Base-by-base conservation (phyloP, 23 tunicate genomes). In the Diplosoma virens region DNA sequence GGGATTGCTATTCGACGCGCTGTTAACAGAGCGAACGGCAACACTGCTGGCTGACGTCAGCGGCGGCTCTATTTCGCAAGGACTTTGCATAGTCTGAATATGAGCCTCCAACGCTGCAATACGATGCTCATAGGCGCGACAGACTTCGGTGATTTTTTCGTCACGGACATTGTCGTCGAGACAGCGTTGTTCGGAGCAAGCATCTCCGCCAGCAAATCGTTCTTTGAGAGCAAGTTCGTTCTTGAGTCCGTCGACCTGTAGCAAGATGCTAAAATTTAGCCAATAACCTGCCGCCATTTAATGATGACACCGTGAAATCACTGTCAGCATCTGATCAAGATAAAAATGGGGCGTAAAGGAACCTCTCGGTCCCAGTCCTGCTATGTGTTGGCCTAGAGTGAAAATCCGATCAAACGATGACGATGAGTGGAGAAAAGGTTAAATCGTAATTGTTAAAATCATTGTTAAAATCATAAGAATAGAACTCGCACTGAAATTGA, bases 91-190 rank as follows among this genome's bases (percentile, higher is more conserved):
- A 32, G 58, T 66, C 33, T 60, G 80, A 1, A 82, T 47, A 1
- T 65, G 67, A 1, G 80, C 79, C 64, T 82, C 87, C 65, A 82
- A 47, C 0, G 81, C 67, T 37, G 81, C 80, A 14, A 82, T 82
- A 3, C 81, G 75, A 24, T 66, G 75, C 41, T 82, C 81, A 37
- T 82, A 82, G 16, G 80, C 87, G 24, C 58, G 65, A 30, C 63
- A 32, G 4, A 80, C 31, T 21, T 80, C 77, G 1, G 46, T 23
- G 9, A 67, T 68, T 24, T 35, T 25, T 2, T 32, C 77, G 7
- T 75, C 27, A 14, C 65, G 65, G 6, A 11, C 11, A 45, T 45
- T 45, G 52, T 67, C 52, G 9, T 63, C 34, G 17, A 52, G 4
- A 4, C 52, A 11, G 9, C 18, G 18, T 2, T 7, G 2, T 27